These are phyloP conservation scores for Heteromyza rotundicornis DNA, from an alignment of 2,888 invertebrate genomes.

Conservation along the genomic window DNA sequence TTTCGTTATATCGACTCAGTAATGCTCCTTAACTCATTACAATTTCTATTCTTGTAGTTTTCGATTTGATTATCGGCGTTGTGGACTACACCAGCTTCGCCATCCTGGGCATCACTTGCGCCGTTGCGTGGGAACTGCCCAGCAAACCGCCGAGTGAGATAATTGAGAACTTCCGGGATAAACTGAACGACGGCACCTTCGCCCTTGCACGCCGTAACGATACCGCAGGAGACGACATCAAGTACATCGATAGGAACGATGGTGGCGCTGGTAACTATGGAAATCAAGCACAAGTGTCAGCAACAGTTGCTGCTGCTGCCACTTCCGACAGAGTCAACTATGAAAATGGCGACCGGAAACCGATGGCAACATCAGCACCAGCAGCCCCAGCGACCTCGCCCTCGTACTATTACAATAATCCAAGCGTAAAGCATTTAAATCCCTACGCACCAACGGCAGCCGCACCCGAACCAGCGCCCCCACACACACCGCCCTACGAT, in stretches of 20 bases:
- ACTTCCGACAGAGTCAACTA: not conserved
- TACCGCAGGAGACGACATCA: constrained; percentile 26
- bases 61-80: constrained; percentile 61
- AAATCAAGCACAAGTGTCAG: not conserved
- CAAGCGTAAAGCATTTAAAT: constrained; percentile 4
- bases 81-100: constrained; percentile 64
- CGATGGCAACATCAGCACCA: not conserved
- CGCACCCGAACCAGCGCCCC: not conserved
- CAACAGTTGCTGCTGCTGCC: not conserved
- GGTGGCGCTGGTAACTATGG: constrained; percentile 1
- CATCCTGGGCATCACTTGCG: constrained; percentile 75
- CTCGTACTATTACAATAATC: constrained; percentile 12
- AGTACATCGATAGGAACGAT: constrained; percentile 33
- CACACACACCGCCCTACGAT: not conserved
- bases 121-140: constrained; percentile 78
- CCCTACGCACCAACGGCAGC: not conserved
- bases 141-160: constrained; percentile 66
- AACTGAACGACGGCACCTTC: constrained; percentile 52
- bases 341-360: not conserved
- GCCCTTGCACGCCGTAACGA: constrained; percentile 51
- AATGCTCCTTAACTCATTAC: too few relatives aligned
- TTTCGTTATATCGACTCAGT: too few relatives aligned
- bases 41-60: too few relatives aligned
- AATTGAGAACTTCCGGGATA: constrained; percentile 50
- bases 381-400: too few relatives aligned